Evolutionary conservation across 2,113 vertebrate genomes (phyloP), one percentile per base, ranked within the genome.

Genomic region (Pontoporia blainvillei): DNA sequence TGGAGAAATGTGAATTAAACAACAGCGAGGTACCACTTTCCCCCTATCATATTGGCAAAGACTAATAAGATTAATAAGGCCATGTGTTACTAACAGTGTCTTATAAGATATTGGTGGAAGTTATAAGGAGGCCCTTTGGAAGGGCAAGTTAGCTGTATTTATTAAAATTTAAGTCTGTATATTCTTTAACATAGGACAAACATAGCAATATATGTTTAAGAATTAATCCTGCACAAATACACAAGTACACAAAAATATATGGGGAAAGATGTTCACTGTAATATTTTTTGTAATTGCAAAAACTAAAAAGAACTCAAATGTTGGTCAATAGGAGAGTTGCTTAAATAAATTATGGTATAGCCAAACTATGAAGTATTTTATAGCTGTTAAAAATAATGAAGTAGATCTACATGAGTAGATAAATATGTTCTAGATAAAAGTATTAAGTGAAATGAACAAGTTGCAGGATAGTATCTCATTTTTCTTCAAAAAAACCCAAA

Each of bases 381-480:
- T 17, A 96, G 46, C 12, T 92, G 36, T 88, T 79, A 86, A 92
- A 90, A 87, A 75, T 18, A 92, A 72, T 39, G 13, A 88, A 83
- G 54, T 66, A 62, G 29, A 39, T n/a, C 21, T 36, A 62, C 20
- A 36, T 20, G 14, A 88, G 23, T 34, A 54, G 6, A 41, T 64
- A 89, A 92, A 79, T 61, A 61, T 54, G n/a, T 59, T 61, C 67
- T 69, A 94, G 27, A 91, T 61, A 89, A 86, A 95, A 89, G 25
- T 57, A 72, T 71, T 84, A 85, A n/a, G 25, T 85, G 46, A 88
- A 89, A 86, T 57, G 79, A 0, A 44, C 29, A 82, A 75, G 25
- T n/a, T 82, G 1, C 31, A 75, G 18, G 21, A 67, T 5, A 67
- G 23, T 85, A 73, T 75, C 54, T 78, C 59, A 21, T 57, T 92